Conservation (phyloP, 2,113 vertebrate genomes). For the Corythoichthys haematopterus region DNA sequence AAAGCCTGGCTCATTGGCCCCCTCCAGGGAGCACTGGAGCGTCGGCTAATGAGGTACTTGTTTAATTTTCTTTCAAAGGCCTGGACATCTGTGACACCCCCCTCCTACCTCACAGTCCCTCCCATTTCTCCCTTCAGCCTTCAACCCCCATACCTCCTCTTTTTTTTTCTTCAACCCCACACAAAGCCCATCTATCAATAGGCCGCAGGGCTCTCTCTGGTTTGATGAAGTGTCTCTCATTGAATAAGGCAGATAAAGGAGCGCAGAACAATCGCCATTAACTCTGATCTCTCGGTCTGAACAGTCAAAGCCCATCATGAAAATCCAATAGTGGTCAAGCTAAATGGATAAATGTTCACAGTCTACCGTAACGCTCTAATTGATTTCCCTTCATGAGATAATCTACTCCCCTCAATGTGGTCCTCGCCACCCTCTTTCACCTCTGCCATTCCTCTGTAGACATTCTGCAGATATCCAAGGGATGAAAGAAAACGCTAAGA, state of each 20-base stretch:
- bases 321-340: constrained; percentile 98
- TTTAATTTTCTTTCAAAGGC: constrained; percentile 99
- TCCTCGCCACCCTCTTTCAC: constrained; percentile 85
- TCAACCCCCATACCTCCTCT: constrained; percentile 56
- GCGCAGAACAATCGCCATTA: constrained; percentile 97
- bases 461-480: constrained; percentile 72
- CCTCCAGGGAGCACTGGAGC: constrained; percentile 97
- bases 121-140: constrained; percentile 44
- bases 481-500: constrained; percentile 71
- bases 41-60: constrained; percentile 99
- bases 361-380: constrained; percentile 91
- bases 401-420: constrained; percentile 86
- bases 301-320: constrained; percentile 97
- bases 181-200: constrained; percentile 97
- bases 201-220: constrained; percentile 89
- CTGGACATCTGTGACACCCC: constrained; percentile 97
- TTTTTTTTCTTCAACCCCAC: constrained; percentile 77
- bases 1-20: constrained; percentile 89
- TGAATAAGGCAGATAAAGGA: constrained; percentile 98
- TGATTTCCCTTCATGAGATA: constrained; percentile 99
- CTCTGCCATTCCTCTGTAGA: constrained; percentile 47
- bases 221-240: constrained; percentile 99
- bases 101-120: constrained; percentile 34
- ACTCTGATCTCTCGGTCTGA: constrained; percentile 84
- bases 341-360: constrained; percentile 98